A percentile compares a stretch with the other conserved stretches of the same genome.
phyloP scores from a whole-genome alignment of 2,888 invertebrate species.

The Eurytoma californica region DNA sequence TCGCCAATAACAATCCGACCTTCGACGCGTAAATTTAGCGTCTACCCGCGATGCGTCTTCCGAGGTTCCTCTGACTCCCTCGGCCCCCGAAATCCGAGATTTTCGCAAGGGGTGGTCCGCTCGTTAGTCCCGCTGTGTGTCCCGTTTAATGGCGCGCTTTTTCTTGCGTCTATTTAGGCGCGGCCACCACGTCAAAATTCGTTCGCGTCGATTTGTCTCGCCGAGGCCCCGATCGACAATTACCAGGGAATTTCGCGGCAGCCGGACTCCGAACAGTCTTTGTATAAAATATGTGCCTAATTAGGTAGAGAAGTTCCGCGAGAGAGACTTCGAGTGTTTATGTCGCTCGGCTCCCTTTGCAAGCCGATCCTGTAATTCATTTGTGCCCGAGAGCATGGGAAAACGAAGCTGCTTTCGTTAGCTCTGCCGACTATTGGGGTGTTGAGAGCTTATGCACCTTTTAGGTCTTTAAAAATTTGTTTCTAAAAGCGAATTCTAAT shows the following conservation, averaged over 20 bases:
- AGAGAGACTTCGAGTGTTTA: not conserved
- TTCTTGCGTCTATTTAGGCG: slow-evolving; percentile 20
- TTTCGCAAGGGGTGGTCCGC: slow-evolving; percentile 52
- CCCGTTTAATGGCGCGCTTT: slow-evolving; percentile 32
- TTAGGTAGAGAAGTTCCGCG: slow-evolving; percentile 17
- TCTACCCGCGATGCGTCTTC: too few species aligned
- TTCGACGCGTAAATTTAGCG: too few species aligned
- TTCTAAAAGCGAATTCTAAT: too few species aligned
- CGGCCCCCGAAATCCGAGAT: slow-evolving; percentile 25
- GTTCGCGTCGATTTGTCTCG: slow-evolving; percentile 33
- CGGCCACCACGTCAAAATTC: slow-evolving; percentile 34
- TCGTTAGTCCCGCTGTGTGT: slow-evolving; percentile 52
- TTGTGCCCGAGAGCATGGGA: not conserved
- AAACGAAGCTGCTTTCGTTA: too few species aligned
- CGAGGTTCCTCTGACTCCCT: not conserved
- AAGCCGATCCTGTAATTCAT: slow-evolving; percentile 31
- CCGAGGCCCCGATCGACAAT: slow-evolving; percentile 47
- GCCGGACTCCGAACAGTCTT: not conserved
- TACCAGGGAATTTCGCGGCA: slow-evolving; percentile 40
- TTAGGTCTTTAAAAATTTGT: too few species aligned
- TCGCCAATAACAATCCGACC: too few species aligned
- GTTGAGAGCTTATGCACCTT: too few species aligned
- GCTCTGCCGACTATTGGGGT: too few species aligned
- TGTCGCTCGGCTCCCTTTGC: not conserved
- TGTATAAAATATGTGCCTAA: slow-evolving; percentile 38